Evolutionary conservation across 2,888 invertebrate genomes (phyloP), one percentile per base, ranked within the genome.

Genomic region (Gymnosoma rotundatum): DNA sequence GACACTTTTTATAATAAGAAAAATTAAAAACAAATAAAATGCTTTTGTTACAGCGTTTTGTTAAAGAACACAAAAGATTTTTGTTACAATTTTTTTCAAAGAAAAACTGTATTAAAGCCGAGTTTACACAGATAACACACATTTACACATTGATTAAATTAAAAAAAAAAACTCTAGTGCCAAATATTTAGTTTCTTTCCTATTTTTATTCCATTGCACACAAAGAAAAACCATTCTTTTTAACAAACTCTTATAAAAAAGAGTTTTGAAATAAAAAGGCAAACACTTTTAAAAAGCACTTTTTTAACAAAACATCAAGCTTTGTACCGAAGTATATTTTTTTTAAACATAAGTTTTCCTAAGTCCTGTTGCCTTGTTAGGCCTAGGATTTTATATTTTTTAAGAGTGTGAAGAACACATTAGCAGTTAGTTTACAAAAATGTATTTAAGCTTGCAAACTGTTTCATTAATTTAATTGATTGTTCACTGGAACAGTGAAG

Each of bases 21-120:
- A 38, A n/a, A n/a, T n/a, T n/a, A n/a, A n/a, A 61, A 20, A 42
- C 10, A 42, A 12, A 38, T 38, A 38, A 38, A 38, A 38, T 38
- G 38, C 38, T 38, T 38, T 38, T 38, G 38, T 18, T n/a, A 50
- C 60, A 72, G 42, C 54, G 42, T 56, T 67, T 42, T 48, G 42
- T 42, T 1, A 48, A 56, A 64, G 14, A 56, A 81, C 14, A 56
- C 5, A 38, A 25, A 61, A 58, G 18, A 76, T 61, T 45, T 67
- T 76, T 80, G 72, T 61, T 73, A 72, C 60, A 78, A 82, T 60
- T 78, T 81, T 60, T 82, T 45, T n/a, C n/a, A 21, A 80, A 75
- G 76, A 85, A 85, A 86, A 86, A 85, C 81, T 86, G 83, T 75
- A 83, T 80, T 73, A 80, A 85, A 83, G 64, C 82, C 83, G 42